Evolutionary conservation across 2,888 invertebrate species (phyloP), one percentile per base, ranked within the genome.

Genomic region (Cosmorhoe ocellata): DNA sequence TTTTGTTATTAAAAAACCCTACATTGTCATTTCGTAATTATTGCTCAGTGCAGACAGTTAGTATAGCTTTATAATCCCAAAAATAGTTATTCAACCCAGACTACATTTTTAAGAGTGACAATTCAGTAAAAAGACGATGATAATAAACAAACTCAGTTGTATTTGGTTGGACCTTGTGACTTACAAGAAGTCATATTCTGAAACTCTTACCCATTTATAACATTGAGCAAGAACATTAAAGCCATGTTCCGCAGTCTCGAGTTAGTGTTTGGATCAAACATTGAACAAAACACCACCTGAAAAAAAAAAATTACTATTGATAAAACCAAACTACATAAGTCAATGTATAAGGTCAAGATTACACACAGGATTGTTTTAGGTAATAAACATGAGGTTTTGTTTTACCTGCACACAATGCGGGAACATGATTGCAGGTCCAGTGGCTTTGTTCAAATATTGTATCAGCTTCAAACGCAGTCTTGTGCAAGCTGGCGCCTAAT

Each of bases 221-320:
- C 92, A 67, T 96, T 95, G 49, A 94, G 92, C 8, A 96, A 92
- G 81, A 96, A 97, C 78, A 95, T 95, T 9, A 98, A 86, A 0
- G 97, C 95, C 79, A 95, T 89, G 4, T 93, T 93, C 65, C 96
- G 95, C 51, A 98, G 91, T 64, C 96, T 94, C 0, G 94, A 91
- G 81, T 97, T 97, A 0, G 97, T 96, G 66, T 95, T 95, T 2
- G 91, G 92, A 22, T 97, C 97, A 79, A 95, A 97, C 8, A 98
- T 84, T 2, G 96, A 95, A 64, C 97, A 97, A 81, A 97, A 98
- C 43, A 97, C 94, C 30, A 96, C 93, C 95, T 93, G 81, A 0
- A 60, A 64, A 54, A 18, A 43, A 34, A 44, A 43, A 38, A 18
- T 3, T 18, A 18, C 18, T 18, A 18, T 18, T 18, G 18, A 18